Conservation (phyloP, 2,888 invertebrate genomes). For the Temnothorax rugatulus region DNA sequence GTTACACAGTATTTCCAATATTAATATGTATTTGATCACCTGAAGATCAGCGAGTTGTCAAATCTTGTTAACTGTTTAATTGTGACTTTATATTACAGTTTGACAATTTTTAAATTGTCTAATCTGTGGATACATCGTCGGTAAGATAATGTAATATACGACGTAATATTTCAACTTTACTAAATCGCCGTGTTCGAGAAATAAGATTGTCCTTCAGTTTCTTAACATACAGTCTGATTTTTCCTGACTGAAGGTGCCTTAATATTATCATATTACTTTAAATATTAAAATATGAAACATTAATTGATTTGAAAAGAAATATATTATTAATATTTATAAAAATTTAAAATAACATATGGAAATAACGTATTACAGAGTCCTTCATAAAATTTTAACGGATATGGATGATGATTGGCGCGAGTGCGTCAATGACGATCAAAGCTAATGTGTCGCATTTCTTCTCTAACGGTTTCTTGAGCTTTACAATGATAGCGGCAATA, state of each 20-base stretch:
- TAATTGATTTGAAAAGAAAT: too few relatives aligned
- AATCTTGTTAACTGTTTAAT: conserved; percentile 45
- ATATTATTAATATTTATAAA: too few relatives aligned
- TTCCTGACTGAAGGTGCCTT: neutral
- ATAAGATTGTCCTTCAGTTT: neutral
- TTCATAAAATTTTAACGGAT: neutral
- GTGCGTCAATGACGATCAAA: neutral
- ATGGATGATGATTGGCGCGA: conserved; percentile 41
- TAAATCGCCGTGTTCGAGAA: neutral
- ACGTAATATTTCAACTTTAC: too few relatives aligned
- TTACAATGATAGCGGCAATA: neutral
- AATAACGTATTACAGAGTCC: neutral
- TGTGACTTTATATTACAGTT: neutral
- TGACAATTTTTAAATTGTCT: conserved; percentile 39
- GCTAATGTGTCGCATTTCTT: neutral
- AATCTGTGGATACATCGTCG: conserved; percentile 46
- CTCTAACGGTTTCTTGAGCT: conserved; percentile 1
- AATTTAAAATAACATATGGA: neutral
- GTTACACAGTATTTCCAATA: conserved; percentile 36
- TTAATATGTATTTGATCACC: neutral
- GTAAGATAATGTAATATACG: conserved; percentile 33
- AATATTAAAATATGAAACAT: neutral
- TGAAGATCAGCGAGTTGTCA: neutral
- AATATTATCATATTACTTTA: neutral
- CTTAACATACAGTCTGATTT: neutral